Evolutionary conservation across 2,888 invertebrate species (phyloP), one percentile per base, ranked within the genome.

Genomic region (Tenthredo distinguenda): DNA sequence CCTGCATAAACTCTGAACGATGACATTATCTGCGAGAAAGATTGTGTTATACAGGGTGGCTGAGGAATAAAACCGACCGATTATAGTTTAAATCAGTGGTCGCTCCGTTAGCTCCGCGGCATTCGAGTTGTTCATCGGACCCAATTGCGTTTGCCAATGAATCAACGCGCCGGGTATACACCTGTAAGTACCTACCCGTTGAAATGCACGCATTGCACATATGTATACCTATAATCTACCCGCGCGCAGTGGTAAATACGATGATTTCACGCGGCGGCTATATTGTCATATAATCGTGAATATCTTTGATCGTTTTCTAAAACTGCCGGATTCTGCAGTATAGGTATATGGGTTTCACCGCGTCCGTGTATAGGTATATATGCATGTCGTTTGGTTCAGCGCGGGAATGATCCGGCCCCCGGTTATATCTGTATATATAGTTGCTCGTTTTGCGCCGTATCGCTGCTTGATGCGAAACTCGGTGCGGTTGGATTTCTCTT

Each of bases 1-100:
- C 12, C 40, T 43, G 21, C 18, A 31, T 74, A 43, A 26, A 74
- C 40, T 74, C 9, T 74, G 43, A 74, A 74, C 74, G 43, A 74
- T 43, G 15, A 68, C 34, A 6, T 68, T 68, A 34, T 34, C 68
- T 31, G n/a, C n/a, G n/a, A 15, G 31, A 4, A 12, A 68, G 34
- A 31, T 18, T 10, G 5, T 31, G 26, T 62, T 34, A 68, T 68
- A 68, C 34, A 31, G 34, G 34, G 18, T 18, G 68, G 15, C 34
- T 18, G 34, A 34, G 12, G 34, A 68, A 34, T 68, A 6, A 68
- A 34, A 6, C 21, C 31, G 18, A 7, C 5, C 18, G 18, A 34
- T 18, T 68, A 34, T 3, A n/a, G n/a, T n/a, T n/a, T 68, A 5
- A 12, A 26, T 15, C 18, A 1, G 34, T 68, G 68, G 15, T 34